phyloP scores from a whole-genome alignment of 2,888 invertebrate genomes.

The Mantis religiosa region DNA sequence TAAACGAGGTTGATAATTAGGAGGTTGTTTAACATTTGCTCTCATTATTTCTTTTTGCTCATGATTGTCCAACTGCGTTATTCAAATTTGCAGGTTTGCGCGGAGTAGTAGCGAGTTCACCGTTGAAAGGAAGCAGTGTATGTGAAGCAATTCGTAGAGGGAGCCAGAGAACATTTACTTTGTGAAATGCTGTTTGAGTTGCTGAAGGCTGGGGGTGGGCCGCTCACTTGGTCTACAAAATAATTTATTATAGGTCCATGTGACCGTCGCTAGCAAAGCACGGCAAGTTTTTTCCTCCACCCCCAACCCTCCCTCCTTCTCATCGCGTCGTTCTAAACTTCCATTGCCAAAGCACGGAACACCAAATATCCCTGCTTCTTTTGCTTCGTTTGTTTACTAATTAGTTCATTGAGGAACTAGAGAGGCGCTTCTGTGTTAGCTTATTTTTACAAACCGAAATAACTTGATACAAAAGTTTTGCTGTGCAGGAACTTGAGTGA shows the following conservation, averaged over 20 bases:
- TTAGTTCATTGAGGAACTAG: neutral
- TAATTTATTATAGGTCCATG: conserved; percentile 16
- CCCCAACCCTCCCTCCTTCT: no score
- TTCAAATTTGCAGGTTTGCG: neutral
- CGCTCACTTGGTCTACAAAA: conserved; percentile 6
- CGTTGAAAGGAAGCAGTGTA: neutral
- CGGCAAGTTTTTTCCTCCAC: neutral
- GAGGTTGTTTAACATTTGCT: conserved; percentile 5
- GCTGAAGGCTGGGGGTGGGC: neutral
- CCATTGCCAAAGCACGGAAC: neutral
- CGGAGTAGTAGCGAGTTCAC: neutral
- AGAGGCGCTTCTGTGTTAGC: neutral
- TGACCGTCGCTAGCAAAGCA: neutral
- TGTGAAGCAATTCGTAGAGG: neutral
- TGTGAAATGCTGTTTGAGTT: conserved; percentile 15
- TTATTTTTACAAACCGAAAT: neutral
- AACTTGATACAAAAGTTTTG: neutral
- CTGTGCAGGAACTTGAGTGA: neutral
- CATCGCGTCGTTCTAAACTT: neutral
- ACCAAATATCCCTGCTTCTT: neutral
- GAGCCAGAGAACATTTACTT: conserved; percentile 1
- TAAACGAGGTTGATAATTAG: conserved; percentile 11
- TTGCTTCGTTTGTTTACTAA: conserved; percentile 8
- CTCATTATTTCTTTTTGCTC: neutral
- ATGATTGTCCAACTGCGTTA: conserved; percentile 12